Base-by-base conservation (phyloP, 2,797 vertebrate genomes). In the Chaenodraco wilsoni region DNA sequence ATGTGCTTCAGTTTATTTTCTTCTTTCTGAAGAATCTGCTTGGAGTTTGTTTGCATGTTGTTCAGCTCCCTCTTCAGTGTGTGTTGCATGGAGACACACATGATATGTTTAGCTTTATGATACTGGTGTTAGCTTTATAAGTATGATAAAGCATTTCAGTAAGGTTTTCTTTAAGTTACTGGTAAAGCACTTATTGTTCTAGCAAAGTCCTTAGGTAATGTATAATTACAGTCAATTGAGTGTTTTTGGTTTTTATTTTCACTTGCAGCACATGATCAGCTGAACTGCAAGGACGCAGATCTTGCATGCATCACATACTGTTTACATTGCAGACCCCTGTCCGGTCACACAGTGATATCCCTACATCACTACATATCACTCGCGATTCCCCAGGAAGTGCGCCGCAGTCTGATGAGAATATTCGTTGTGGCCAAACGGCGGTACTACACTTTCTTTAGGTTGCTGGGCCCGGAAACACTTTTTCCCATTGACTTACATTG, bases 31-130 rank as follows among this genome's bases (percentile, higher is more conserved):
- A 88, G 84, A 31, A 69, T 37, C 62, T 56, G 5, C 49, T 54
- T 45, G 58, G 74, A 71, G 52, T 69, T 64, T 1, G 1, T 16
- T 77, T 66, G 84, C 1, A 78, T 49, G 8, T 7, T 58, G 21
- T 5, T 56, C 70, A 91, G 69, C 31, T 88, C 65, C 41, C 56
- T 52, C 90, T 91, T 72, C 14, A 64, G 33, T 0, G 27, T 31
- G 17, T 19, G 15, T 60, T 45, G 9, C 8, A 58, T 9, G n/a
- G 19, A 73, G 10, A 79, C 4, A 65, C 19, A 59, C 3, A 57
- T 56, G 2, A 9, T 50, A 56, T 27, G 10, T 57, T 67, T 40
- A 41, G 56, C 16, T 58, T 57, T 11, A 17, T 50, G 1, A 73
- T 31, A n/a, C 3, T 15, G 17, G 13, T 54, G 59, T 41, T 46